phyloP scores from a whole-genome alignment of 2,113 vertebrate species.

The Gulo gulo region DNA sequence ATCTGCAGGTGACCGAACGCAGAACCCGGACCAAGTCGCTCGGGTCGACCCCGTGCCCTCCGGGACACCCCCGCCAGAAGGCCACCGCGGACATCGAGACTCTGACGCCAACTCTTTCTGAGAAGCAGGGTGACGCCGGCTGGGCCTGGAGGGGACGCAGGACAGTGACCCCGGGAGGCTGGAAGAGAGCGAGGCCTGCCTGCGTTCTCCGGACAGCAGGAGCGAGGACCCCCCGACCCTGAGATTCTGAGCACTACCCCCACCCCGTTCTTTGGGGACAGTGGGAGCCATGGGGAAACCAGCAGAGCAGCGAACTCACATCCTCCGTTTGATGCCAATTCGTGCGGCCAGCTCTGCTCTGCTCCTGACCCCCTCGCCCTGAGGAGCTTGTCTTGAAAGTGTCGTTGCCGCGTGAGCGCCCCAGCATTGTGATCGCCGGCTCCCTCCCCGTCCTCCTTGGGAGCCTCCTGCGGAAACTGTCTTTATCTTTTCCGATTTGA shows the following conservation, averaged over 20 bases:
- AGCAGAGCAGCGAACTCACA: background rate
- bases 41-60: background rate
- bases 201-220: background rate
- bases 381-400: background rate
- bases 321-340: background rate
- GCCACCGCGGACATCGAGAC: accelerated
- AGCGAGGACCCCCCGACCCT: background rate
- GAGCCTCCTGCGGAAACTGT: background rate
- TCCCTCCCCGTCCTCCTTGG: background rate
- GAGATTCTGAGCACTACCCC: background rate
- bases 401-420: background rate
- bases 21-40: background rate
- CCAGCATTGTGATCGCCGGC: background rate
- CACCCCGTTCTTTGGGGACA: background rate
- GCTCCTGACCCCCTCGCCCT: background rate
- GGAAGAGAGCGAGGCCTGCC: background rate
- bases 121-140: background rate
- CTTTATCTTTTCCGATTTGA: background rate
- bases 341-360: background rate
- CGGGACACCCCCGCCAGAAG: background rate
- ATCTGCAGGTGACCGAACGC: too few species aligned
- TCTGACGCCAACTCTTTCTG: background rate
- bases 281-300: background rate
- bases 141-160: accelerated
- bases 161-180: background rate